A percentile compares a stretch with the other conserved stretches of the same genome.
These are phyloP conservation scores for Toxotes chatareus DNA, from an alignment of 2,113 vertebrate species.

Conservation along the genomic window DNA sequence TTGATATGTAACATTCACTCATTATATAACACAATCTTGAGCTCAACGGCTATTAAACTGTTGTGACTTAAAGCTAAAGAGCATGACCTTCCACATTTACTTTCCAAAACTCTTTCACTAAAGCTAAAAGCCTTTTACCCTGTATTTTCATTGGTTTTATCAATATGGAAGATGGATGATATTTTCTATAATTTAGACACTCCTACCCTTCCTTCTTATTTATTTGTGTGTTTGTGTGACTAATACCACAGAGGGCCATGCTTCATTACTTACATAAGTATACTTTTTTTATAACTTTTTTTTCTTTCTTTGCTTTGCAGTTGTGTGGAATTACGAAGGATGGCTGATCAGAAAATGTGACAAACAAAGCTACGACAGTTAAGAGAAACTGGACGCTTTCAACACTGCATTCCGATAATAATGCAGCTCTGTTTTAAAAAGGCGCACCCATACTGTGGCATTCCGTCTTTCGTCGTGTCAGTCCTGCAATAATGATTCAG, in stretches of 20 bases:
- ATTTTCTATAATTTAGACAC: not conserved
- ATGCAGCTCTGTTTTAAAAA: slow-evolving; percentile 33
- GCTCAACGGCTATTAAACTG: not conserved
- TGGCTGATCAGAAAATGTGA: not conserved
- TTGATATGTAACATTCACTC: not conserved
- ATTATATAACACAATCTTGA: not conserved
- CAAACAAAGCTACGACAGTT: not conserved
- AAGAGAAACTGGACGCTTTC: not conserved
- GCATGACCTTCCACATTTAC: not conserved
- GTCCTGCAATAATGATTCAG: slow-evolving; percentile 25
- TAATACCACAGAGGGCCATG: not conserved
- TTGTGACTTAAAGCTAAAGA: not conserved
- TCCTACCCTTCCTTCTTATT: not conserved
- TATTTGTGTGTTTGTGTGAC: slow-evolving; percentile 10
- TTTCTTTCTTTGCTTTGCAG: not conserved
- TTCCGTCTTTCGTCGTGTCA: slow-evolving; percentile 41
- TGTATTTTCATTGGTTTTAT: not conserved
- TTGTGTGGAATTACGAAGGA: not conserved
- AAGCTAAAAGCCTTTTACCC: too few relatives aligned
- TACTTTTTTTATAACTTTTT: not conserved
- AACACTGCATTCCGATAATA: slow-evolving; percentile 10
- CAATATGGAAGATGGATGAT: not conserved
- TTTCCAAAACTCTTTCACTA: not conserved
- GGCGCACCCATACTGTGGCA: slow-evolving; percentile 39
- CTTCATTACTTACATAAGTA: slow-evolving; percentile 37